Percentiles rank a stretch among this genome's conserved stretches.
phyloP scores from a whole-genome alignment of 2,888 invertebrate species.

The Incurvaria masculella region DNA sequence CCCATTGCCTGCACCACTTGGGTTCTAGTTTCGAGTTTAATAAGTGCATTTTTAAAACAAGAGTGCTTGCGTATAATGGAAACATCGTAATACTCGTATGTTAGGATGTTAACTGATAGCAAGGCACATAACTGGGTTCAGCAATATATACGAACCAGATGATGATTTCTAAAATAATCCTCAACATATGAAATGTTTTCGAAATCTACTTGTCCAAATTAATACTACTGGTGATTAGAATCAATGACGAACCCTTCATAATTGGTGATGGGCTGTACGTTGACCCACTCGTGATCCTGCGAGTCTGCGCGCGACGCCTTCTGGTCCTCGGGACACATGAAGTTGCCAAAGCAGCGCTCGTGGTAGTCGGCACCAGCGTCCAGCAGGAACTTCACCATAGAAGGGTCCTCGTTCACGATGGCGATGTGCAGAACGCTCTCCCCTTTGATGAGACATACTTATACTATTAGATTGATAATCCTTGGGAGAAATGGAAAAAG shows the following conservation, averaged over 20 bases:
- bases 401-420: slow-evolving; percentile 97
- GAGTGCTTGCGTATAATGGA: too few relatives aligned
- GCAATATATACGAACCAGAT: too few relatives aligned
- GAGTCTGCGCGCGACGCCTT: slow-evolving; percentile 85
- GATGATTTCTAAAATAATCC: too few relatives aligned
- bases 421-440: slow-evolving; percentile 96
- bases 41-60: too few relatives aligned
- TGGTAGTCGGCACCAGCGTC: slow-evolving; percentile 90
- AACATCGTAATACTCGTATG: too few relatives aligned
- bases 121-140: too few relatives aligned
- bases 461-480: too few relatives aligned
- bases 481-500: too few relatives aligned
- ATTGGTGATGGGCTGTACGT: slow-evolving; percentile 75
- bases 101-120: too few relatives aligned
- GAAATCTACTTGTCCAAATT: not conserved
- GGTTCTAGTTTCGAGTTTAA: too few relatives aligned
- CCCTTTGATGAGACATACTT: slow-evolving; percentile 45
- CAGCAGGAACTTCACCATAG: slow-evolving; percentile 93
- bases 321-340: slow-evolving; percentile 98
- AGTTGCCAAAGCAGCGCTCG: slow-evolving; percentile 92
- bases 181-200: too few relatives aligned
- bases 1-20: too few relatives aligned
- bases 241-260: slow-evolving; percentile 91
- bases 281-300: slow-evolving; percentile 89
- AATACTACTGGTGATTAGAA: slow-evolving; percentile 14